Evolutionary conservation across 2,888 invertebrate species (phyloP).

Genomic region (Stenichneumon culpator): DNA sequence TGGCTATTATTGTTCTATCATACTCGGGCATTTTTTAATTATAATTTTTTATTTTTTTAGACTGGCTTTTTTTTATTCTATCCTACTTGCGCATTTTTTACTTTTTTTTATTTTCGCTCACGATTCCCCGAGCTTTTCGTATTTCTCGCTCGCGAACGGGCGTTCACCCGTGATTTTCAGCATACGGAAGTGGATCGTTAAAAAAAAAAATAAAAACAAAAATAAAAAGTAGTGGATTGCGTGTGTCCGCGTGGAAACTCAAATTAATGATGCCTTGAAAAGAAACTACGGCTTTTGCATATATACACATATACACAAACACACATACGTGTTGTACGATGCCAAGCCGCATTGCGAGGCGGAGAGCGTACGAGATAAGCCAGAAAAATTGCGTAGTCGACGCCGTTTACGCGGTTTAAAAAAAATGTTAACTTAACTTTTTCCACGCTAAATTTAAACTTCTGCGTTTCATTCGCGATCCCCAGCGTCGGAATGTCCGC

Average conservation of each 20-base stretch:
- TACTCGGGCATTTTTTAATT: neutral
- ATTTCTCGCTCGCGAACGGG: slow-evolving; percentile 24
- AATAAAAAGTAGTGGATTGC: neutral
- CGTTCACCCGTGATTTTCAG: slow-evolving; percentile 44
- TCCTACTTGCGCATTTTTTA: slow-evolving; percentile 7
- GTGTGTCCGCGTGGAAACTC: slow-evolving; percentile 22
- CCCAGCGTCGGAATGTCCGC: neutral
- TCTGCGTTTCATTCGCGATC: neutral
- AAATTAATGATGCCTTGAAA: slow-evolving; percentile 58
- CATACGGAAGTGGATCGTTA: slow-evolving; percentile 24
- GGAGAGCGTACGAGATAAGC: slow-evolving; percentile 20
- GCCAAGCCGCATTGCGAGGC: neutral
- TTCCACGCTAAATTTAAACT: slow-evolving; percentile 1
- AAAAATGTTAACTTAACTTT: neutral
- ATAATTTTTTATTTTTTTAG: neutral
- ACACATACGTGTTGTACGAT: neutral
- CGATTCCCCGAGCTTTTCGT: slow-evolving; percentile 48
- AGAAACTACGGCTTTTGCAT: slow-evolving; percentile 19
- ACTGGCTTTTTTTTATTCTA: neutral
- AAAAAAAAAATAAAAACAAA: slow-evolving; percentile 20
- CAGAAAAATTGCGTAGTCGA: slow-evolving; percentile 19
- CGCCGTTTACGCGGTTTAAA: neutral
- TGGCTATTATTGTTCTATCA: slow-evolving; percentile 52
- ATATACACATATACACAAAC: neutral
- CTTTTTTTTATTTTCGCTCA: slow-evolving; percentile 14